These are phyloP conservation scores for Sebastes iracundus DNA, from an alignment of 2,797 vertebrate species.

Conservation along the genomic window DNA sequence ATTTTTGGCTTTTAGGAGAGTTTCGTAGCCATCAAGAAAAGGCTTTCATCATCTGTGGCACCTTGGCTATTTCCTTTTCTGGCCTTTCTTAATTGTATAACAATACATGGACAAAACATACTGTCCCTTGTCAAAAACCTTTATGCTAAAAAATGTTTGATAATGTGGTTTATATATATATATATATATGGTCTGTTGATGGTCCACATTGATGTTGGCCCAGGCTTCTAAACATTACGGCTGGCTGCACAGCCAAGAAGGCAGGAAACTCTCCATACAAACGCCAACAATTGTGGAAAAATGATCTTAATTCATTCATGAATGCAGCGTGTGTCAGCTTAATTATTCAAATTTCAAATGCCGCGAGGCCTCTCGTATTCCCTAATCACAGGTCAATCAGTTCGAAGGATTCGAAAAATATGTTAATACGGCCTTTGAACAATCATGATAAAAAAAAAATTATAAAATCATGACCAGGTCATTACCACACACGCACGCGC, in stretches of 20 bases:
- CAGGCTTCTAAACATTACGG: background rate
- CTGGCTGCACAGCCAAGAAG: background rate
- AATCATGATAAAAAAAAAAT: background rate
- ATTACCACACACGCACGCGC: background rate
- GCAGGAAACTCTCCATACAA: background rate
- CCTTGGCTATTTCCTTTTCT: background rate
- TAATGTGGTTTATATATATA: background rate
- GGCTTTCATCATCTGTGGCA: conserved; percentile 38
- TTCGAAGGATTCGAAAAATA: background rate
- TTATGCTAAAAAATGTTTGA: background rate
- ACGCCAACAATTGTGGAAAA: background rate
- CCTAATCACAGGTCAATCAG: background rate
- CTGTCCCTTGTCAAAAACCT: background rate
- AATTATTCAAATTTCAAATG: background rate
- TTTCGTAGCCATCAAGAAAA: conserved; percentile 6
- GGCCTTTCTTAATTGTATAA: background rate
- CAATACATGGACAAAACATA: background rate
- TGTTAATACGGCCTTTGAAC: conserved; percentile 4
- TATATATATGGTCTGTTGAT: background rate
- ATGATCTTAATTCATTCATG: background rate
- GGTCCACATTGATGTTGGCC: background rate
- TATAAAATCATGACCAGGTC: background rate
- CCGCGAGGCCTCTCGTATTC: background rate
- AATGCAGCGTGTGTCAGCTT: background rate
- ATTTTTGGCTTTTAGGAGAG: conserved; percentile 23